Evolutionary conservation across 2,888 invertebrate species (phyloP).

Genomic region (Drosophila percnosoma): DNA sequence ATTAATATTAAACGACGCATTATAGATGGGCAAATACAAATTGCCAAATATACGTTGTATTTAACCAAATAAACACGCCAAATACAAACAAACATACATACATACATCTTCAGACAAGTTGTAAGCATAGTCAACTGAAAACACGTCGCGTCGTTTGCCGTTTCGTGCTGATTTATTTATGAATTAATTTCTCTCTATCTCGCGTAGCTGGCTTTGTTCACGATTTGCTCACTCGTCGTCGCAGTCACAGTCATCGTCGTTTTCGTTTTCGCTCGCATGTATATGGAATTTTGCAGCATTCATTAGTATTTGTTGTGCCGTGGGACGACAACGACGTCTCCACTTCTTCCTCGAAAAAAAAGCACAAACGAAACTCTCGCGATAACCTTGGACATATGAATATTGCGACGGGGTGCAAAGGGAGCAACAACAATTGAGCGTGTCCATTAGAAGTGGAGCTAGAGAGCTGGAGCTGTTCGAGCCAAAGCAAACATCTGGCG

Average conservation of each 20-base stretch:
- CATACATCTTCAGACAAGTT: constrained; percentile 41
- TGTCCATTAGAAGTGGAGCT: constrained; percentile 44
- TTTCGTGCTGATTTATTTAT: constrained; percentile 72
- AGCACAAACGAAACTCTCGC: constrained; percentile 12
- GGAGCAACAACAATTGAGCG: constrained; percentile 36
- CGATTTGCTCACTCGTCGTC: constrained; percentile 39
- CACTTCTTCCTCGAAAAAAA: constrained; percentile 25
- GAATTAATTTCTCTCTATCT: constrained; percentile 73
- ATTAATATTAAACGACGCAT: constrained; percentile 53
- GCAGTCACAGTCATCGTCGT: constrained; percentile 16
- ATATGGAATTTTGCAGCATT: constrained; percentile 70
- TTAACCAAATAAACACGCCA: constrained; percentile 51
- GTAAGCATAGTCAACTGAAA: constrained; percentile 54
- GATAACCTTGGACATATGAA: constrained; percentile 64
- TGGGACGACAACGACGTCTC: constrained; percentile 69
- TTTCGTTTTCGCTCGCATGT: constrained; percentile 29
- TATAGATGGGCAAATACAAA: constrained; percentile 38
- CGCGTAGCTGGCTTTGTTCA: constrained; percentile 61
- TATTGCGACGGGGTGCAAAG: constrained; percentile 30
- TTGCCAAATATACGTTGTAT: constrained; percentile 50
- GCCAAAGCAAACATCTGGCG: constrained; percentile 71
- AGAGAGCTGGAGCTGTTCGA: constrained; percentile 34
- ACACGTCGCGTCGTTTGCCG: constrained; percentile 53
- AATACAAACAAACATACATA: constrained; percentile 34
- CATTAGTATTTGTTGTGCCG: constrained; percentile 63